A percentile compares a stretch with the other conserved stretches of the same genome.
Conservation (phyloP, 2,797 vertebrate species). For the Pseudochirops corinnae region DNA sequence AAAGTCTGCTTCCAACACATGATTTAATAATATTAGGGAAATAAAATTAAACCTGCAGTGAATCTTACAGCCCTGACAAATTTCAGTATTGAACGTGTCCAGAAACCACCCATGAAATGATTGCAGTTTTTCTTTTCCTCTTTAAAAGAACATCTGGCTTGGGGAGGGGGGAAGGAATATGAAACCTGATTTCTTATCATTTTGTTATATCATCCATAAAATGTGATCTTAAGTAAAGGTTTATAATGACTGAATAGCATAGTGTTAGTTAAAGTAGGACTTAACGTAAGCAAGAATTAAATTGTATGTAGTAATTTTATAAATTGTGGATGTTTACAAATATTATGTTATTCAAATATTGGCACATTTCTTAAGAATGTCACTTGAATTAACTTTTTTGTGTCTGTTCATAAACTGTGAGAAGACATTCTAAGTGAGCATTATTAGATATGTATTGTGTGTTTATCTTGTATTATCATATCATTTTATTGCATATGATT, state of each 20-base stretch:
- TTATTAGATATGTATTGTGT: constrained; percentile 8
- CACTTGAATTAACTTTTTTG: not conserved
- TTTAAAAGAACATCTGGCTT: constrained; percentile 1
- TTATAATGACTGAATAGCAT: constrained; percentile 4
- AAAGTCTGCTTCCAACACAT: not conserved
- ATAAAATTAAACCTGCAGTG: not conserved
- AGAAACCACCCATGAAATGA: constrained; percentile 33
- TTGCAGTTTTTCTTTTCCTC: not conserved
- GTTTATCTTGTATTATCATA: constrained; percentile 19
- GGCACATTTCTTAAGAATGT: not conserved
- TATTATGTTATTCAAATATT: not conserved
- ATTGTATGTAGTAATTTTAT: not conserved
- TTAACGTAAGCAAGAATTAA: constrained; percentile 25
- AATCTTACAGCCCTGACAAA: constrained; percentile 12
- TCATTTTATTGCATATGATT: constrained; percentile 30
- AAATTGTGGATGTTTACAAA: not conserved
- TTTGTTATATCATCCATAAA: not conserved
- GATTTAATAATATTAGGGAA: not conserved
- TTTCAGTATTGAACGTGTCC: constrained; percentile 23
- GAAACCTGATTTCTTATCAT: not conserved
- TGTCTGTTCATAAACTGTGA: constrained; percentile 32
- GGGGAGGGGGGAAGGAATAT: not conserved
- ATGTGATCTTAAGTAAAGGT: not conserved
- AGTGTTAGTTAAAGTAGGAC: not conserved
- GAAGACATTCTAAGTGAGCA: constrained; percentile 17